Percentiles rank a stretch among this genome's conserved stretches.
Conservation (phyloP, 92 coral and sea anemone species). For the Actinostola sp. region DNA sequence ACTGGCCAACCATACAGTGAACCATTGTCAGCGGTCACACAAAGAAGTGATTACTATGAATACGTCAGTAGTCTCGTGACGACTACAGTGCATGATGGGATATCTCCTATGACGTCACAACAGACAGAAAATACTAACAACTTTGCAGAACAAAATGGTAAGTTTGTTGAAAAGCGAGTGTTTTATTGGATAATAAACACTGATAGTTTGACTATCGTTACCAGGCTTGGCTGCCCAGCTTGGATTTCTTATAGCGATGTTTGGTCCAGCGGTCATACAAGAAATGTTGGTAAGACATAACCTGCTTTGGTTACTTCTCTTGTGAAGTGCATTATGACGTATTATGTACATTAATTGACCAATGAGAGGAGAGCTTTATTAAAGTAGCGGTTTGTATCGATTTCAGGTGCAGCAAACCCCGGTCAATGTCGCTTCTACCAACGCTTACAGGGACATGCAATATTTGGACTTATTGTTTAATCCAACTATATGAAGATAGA, state of each 20-base stretch:
- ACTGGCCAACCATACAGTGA: background rate
- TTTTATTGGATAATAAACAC: background rate
- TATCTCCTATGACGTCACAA: background rate
- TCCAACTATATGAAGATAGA: too few relatives aligned
- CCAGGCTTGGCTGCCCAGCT: background rate
- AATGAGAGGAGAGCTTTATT: too few relatives aligned
- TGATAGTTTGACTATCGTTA: background rate
- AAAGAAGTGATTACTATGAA: background rate
- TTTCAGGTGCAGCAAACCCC: too few relatives aligned
- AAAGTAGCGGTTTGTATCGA: too few relatives aligned
- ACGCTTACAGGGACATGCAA: too few relatives aligned
- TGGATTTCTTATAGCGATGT: background rate
- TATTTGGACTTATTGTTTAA: too few relatives aligned
- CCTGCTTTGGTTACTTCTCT: too few relatives aligned
- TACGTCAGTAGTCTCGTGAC: background rate
- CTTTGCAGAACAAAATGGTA: background rate
- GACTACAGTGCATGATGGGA: background rate
- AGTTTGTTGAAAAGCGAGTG: background rate
- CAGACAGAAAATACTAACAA: background rate
- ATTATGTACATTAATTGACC: too few relatives aligned
- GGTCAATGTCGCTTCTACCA: too few relatives aligned
- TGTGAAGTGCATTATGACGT: too few relatives aligned
- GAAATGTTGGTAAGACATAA: background rate
- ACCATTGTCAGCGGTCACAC: background rate
- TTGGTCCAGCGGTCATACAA: background rate